A percentile compares a stretch with the other conserved stretches of the same genome.
phyloP scores from a whole-genome alignment of 1,140 invertebrate genomes.

The Nymphalis io region DNA sequence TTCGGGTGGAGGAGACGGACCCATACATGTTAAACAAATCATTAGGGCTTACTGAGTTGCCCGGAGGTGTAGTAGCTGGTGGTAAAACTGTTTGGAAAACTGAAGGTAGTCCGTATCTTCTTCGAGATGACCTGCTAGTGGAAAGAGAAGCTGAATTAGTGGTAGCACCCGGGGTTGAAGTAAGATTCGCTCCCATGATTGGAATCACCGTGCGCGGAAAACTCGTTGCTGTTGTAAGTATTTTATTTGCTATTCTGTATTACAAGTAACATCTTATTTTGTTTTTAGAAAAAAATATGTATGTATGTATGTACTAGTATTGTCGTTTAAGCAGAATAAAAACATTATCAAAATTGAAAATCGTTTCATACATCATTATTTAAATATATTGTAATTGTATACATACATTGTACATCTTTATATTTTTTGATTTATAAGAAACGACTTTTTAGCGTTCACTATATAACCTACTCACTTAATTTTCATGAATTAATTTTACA shows the following conservation, averaged over 20 bases:
- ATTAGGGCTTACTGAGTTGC: slow-evolving; percentile 81
- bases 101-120: slow-evolving; percentile 87
- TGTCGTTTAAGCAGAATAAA: too few species aligned
- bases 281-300: too few species aligned
- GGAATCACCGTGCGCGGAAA: slow-evolving; percentile 94
- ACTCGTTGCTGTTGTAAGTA: slow-evolving; percentile 92
- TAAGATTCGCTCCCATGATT: slow-evolving; percentile 93
- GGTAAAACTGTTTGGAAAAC: slow-evolving; percentile 80
- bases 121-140: slow-evolving; percentile 90
- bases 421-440: too few species aligned
- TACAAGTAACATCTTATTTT: too few species aligned
- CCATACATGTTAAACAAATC: slow-evolving; percentile 72
- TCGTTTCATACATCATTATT: too few species aligned
- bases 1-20: slow-evolving; percentile 53
- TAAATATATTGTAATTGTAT: too few species aligned
- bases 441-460: too few species aligned
- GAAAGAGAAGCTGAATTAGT: slow-evolving; percentile 87
- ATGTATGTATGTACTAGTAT: too few species aligned
- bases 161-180: slow-evolving; percentile 92
- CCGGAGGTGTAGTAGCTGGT: slow-evolving; percentile 82
- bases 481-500: too few species aligned
- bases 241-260: neutral
- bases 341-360: too few species aligned
- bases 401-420: too few species aligned
- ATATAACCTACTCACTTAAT: too few species aligned